phyloP scores from a whole-genome alignment of 2,113 vertebrate species.

The Pituophis catenifer region DNA sequence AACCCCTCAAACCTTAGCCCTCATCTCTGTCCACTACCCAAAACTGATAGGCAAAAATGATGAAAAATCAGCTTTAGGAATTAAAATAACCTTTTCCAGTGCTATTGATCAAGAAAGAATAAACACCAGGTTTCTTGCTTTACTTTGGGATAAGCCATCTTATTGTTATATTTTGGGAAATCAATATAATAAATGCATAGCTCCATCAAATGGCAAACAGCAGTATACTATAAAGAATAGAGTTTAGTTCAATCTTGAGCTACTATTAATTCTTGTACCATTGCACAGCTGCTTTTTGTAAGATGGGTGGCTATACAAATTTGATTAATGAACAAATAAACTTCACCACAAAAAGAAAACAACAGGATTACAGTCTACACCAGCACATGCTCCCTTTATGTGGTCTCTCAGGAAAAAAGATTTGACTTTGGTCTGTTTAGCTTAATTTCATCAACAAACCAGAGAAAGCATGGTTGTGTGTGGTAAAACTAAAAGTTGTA shows the following conservation, averaged over 20 bases:
- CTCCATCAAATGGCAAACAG: background rate
- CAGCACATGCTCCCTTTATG: background rate
- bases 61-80: background rate
- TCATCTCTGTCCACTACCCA: background rate
- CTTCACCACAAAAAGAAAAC: background rate
- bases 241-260: background rate
- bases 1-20: background rate
- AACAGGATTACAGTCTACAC: background rate
- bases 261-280: background rate
- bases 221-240: background rate
- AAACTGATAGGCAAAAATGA: background rate
- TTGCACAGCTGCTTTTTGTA: background rate
- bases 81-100: background rate
- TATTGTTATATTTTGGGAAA: background rate
- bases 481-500: background rate
- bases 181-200: background rate
- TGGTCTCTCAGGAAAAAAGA: background rate
- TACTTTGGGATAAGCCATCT: background rate
- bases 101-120: background rate
- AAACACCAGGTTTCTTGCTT: background rate
- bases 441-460: background rate
- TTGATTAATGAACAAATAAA: background rate
- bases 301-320: background rate
- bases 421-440: background rate
- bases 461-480: background rate